phyloP scores from a whole-genome alignment of 1,140 invertebrate species.

The Varroa destructor region DNA sequence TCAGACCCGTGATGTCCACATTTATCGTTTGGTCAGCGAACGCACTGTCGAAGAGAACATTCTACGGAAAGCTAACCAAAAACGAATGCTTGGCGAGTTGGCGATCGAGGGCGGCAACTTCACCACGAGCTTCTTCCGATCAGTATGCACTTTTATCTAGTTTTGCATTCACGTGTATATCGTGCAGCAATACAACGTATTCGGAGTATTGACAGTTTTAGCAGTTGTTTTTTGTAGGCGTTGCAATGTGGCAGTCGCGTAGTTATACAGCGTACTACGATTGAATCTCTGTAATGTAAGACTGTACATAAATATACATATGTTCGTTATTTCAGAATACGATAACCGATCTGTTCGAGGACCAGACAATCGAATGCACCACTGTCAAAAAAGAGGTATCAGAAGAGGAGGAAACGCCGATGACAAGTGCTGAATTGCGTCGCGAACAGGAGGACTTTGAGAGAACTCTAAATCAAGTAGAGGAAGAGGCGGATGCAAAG shows the following conservation, averaged over 20 bases:
- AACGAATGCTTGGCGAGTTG: constrained; percentile 82
- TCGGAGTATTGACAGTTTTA: background rate
- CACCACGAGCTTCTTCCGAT: constrained; percentile 91
- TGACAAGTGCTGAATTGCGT: constrained; percentile 46
- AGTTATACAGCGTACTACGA: too few species aligned
- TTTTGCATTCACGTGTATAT: background rate
- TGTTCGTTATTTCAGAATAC: constrained; percentile 18
- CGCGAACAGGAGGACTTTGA: constrained; percentile 39
- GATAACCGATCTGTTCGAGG: constrained; percentile 9
- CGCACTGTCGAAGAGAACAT: constrained; percentile 99
- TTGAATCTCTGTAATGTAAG: background rate
- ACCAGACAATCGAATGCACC: constrained; percentile 66
- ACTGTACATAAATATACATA: constrained; percentile 27
- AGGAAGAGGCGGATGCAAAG: constrained; percentile 84
- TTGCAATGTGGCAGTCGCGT: too few species aligned
- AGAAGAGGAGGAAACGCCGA: constrained; percentile 46
- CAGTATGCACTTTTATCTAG: constrained; percentile 47
- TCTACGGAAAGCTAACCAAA: constrained; percentile 95
- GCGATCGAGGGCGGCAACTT: constrained; percentile 98
- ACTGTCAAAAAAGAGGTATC: constrained; percentile 58
- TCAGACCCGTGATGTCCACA: constrained; percentile 97
- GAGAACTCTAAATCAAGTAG: constrained; percentile 67
- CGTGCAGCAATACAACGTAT: too few species aligned
- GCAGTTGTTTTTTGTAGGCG: constrained; percentile 1
- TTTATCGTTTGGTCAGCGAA: constrained; percentile 90